Conservation (phyloP, 1,140 invertebrate species). For the Melipona quadrifasciata region DNA sequence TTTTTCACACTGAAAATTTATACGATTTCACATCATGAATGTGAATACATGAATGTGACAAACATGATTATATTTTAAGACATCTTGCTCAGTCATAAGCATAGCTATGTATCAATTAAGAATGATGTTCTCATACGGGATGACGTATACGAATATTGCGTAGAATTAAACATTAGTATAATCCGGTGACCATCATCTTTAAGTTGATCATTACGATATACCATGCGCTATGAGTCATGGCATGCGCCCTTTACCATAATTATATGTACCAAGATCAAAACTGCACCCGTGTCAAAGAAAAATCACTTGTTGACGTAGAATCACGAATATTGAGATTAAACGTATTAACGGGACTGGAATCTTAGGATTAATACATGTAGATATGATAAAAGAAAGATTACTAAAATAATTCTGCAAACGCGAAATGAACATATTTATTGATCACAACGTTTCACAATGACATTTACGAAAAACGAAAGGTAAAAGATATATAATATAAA, state of each 20-base stretch:
- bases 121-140: not conserved
- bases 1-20: no score
- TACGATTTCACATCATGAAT: no score
- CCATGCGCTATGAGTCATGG: slow-evolving; percentile 57
- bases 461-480: not conserved
- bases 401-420: not conserved
- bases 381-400: not conserved
- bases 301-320: slow-evolving; percentile 12
- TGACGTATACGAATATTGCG: not conserved
- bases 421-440: not conserved
- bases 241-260: slow-evolving; percentile 60
- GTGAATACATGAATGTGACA: no score
- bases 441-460: not conserved
- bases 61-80: not conserved
- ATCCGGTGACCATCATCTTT: slow-evolving; percentile 17
- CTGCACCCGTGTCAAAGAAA: slow-evolving; percentile 61
- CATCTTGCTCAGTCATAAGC: not conserved
- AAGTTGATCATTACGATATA: not conserved
- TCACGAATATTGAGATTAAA: slow-evolving; percentile 42
- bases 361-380: not conserved
- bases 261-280: slow-evolving; percentile 71
- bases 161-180: slow-evolving; percentile 1
- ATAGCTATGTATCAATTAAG: not conserved
- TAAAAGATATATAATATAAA: not conserved
- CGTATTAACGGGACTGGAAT: slow-evolving; percentile 27